phyloP scores from a whole-genome alignment of 2,888 invertebrate genomes.

The Cephalotes varians region DNA sequence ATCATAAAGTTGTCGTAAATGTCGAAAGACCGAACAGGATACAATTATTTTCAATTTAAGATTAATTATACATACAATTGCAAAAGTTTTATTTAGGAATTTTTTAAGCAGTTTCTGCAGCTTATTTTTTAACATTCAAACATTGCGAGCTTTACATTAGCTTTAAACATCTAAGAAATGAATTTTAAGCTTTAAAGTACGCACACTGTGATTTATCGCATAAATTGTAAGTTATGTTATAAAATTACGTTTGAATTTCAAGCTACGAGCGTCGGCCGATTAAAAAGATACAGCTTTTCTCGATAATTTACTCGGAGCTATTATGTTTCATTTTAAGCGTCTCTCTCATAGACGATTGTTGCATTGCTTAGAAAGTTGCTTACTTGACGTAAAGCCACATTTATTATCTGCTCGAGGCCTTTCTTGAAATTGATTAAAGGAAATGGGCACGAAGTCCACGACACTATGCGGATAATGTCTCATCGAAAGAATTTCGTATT shows the following conservation, averaged over 20 bases:
- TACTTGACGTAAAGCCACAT: neutral
- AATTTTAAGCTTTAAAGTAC: neutral
- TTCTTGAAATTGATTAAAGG: constrained; percentile 13
- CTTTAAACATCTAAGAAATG: no score
- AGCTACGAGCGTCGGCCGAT: neutral
- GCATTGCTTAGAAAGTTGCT: constrained; percentile 18
- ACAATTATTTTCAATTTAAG: neutral
- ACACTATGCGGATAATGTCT: constrained; percentile 32
- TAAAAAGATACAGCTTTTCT: neutral
- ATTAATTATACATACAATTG: neutral
- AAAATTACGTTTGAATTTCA: neutral
- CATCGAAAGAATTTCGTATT: constrained; percentile 49
- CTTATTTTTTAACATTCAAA: neutral
- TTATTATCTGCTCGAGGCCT: constrained; percentile 10
- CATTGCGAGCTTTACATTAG: neutral
- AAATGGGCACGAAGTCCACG: constrained; percentile 30
- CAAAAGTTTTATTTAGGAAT: neutral
- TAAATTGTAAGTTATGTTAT: neutral
- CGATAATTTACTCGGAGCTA: neutral
- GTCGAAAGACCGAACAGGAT: neutral
- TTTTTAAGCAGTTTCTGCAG: neutral
- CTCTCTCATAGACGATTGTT: neutral
- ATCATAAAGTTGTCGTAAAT: neutral
- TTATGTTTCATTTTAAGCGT: neutral
- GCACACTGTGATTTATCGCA: neutral